Evolutionary conservation across 30 jellyfish, hydroid and myxozoan species (phyloP), one percentile per base, ranked within the genome.

Genomic region (Hydractinia echinata): DNA sequence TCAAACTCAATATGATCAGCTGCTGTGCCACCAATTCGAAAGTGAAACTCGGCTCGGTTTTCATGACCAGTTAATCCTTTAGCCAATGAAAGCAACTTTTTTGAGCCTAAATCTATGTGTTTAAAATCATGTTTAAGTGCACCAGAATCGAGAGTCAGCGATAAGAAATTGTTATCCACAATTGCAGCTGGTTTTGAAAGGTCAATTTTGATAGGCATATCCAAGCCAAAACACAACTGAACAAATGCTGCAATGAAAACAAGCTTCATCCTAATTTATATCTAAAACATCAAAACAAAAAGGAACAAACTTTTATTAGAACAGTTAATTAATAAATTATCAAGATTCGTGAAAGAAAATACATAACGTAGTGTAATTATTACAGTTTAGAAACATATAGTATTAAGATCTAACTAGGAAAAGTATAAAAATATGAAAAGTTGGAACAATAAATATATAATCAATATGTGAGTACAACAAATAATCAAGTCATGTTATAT

Each of bases 21-120:
- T 18, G 44, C 73, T 19, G 83, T 51, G 58, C 97, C 97, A 8
- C 97, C 97, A 79, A 89, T 74, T 55, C 97, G 67, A 52, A 89
- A 76, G 64, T 77, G 84, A 53, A 81, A 54, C 82, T 85, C 84
- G 8, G 91, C 88, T 49, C 95, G 71, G 66, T 77, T 77, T 16
- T 76, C 61, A 73, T 72, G 72, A 13, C 79, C 61, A 15, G 81
- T 62, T 48, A 87, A 77, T 10, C 71, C 79, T 13, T 62, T 60
- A 62, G 88, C 84, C 69, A 89, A 76, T 9, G 92, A 73, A 5
- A 77, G 13, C 49, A 85, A 82, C 83, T 61, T 85, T 52, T 82
- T 66, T 20, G 95, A 85, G 5, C 48, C 66, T 18, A 89, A 79
- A 15, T 85, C 86, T 7, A 67, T 51, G 4, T 13, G 74, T 50